Conservation (phyloP, 2,888 invertebrate species). For the Chrysolina haemoptera region DNA sequence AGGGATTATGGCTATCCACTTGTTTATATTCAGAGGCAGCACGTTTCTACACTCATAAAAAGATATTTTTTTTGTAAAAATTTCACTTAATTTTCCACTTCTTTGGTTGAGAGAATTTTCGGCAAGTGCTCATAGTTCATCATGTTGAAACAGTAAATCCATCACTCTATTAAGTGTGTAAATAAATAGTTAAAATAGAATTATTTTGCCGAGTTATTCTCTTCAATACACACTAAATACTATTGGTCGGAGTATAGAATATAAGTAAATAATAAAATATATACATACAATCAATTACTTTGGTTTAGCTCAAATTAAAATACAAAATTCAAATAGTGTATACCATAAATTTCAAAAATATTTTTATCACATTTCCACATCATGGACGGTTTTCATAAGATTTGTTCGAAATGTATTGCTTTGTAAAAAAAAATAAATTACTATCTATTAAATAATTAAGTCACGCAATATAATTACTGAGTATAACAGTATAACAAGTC, state of each 20-base stretch:
- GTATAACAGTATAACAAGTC: conserved; percentile 11
- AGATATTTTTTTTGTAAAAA: no score
- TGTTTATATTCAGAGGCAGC: no score
- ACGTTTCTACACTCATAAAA: no score
- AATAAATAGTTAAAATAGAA: conserved; percentile 1
- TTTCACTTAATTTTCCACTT: no score
- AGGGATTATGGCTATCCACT: no score
- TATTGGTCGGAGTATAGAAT: conserved; percentile 18
- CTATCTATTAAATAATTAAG: conserved; percentile 13
- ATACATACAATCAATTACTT: conserved; percentile 41
- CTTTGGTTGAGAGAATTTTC: no score
- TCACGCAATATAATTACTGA: conserved; percentile 1
- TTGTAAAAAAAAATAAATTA: conserved; percentile 6
- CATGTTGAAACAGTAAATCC: neutral
- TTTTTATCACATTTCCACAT: conserved; percentile 26
- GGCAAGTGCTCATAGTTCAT: no score
- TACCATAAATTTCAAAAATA: conserved; percentile 15
- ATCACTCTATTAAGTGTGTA: neutral
- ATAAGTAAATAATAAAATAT: conserved; percentile 25
- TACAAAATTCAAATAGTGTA: conserved; percentile 14
- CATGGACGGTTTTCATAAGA: conserved; percentile 28
- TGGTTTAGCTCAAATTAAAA: conserved; percentile 36
- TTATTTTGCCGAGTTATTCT: neutral
- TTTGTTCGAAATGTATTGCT: conserved; percentile 27
- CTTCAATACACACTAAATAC: neutral